Conservation (phyloP, 2,797 vertebrate species). For the Neolamprologus multifasciatus region DNA sequence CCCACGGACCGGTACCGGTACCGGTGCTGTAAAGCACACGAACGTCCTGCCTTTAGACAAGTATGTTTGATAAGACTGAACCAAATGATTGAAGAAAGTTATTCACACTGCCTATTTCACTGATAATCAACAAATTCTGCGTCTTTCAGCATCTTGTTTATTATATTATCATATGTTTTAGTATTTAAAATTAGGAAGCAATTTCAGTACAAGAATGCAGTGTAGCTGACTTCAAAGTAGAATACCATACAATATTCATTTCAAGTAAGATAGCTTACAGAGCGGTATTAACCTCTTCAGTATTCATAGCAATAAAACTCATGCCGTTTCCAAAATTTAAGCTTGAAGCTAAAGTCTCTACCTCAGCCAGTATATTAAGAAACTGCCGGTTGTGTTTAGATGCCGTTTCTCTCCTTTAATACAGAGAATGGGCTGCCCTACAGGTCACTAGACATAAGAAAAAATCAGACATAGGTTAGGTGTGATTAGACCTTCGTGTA, state of each 20-base stretch:
- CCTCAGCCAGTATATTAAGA: not conserved
- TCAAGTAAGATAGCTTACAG: not conserved
- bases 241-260: not conserved
- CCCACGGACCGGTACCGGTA: too few species aligned
- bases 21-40: too few species aligned
- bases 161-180: not conserved
- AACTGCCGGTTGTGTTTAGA: not conserved
- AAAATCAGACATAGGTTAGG: not conserved
- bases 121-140: not conserved
- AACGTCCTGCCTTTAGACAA: too few species aligned
- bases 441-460: not conserved
- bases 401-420: not conserved
- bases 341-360: not conserved
- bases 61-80: not conserved
- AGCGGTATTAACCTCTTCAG: conserved; percentile 21
- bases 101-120: not conserved
- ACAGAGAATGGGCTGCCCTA: not conserved
- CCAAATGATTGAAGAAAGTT: not conserved
- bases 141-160: not conserved
- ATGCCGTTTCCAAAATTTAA: not conserved
- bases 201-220: not conserved
- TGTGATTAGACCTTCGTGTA: not conserved
- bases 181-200: not conserved
- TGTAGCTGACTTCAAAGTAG: not conserved
- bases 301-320: conserved; percentile 13